Conservation (phyloP, 2,888 invertebrate species). For the Dryococelus australis region DNA sequence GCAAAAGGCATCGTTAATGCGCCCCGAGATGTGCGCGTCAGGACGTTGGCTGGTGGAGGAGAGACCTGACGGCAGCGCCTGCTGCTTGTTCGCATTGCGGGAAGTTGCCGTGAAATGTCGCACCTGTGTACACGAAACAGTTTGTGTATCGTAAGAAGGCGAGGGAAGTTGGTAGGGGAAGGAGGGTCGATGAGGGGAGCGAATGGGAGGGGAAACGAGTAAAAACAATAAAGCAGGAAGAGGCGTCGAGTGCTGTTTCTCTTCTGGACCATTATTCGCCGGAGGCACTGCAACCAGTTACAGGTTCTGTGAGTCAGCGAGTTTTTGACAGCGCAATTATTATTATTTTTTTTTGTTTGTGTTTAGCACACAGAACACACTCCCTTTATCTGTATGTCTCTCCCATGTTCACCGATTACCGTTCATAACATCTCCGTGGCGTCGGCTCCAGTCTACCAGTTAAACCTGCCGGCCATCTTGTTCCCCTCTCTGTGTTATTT, state of each 20-base stretch:
- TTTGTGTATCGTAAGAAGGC: background rate
- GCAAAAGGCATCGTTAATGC: too few relatives aligned
- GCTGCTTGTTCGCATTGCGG: too few relatives aligned
- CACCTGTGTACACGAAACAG: too few relatives aligned
- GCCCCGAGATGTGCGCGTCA: too few relatives aligned
- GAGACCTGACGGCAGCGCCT: too few relatives aligned
- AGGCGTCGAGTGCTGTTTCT: background rate
- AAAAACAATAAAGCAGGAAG: background rate
- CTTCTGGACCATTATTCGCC: slow-evolving; percentile 3
- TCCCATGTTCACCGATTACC: background rate
- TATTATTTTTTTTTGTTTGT: background rate
- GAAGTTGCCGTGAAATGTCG: too few relatives aligned
- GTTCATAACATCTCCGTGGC: background rate
- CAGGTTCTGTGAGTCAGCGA: background rate
- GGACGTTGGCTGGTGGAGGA: too few relatives aligned
- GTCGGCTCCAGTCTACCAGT: background rate
- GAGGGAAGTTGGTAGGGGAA: background rate
- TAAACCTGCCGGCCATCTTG: too few relatives aligned
- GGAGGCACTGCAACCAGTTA: background rate
- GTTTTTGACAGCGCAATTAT: background rate
- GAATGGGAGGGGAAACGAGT: background rate
- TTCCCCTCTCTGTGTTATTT: too few relatives aligned
- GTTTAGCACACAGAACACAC: background rate
- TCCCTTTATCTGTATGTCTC: background rate
- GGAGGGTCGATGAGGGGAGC: background rate